Evolutionary conservation across 2,113 vertebrate genomes (phyloP), one percentile per base, ranked within the genome.

Genomic region (Junco hyemalis): DNA sequence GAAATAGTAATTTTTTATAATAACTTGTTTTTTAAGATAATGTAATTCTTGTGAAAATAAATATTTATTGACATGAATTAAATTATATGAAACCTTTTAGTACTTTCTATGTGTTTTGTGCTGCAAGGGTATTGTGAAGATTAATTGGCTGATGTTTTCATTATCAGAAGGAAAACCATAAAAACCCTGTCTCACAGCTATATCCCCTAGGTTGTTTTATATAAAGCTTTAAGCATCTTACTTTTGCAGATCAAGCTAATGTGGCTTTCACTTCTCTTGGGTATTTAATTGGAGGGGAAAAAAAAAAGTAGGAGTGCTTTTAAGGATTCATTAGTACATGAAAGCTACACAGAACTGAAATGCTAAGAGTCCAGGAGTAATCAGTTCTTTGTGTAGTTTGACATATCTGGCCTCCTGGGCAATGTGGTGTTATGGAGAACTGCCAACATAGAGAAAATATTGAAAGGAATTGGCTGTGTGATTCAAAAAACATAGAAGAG

Each of bases 241-340:
- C 33, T 8, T 71, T 90, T 94, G 70, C 50, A 73, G 19, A 47
- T 77, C 64, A 83, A 73, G 48, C 40, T 91, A 38, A 71, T 65
- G 20, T 26, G 69, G 12, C 56, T 88, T 85, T 90, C 21, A 4
- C 2, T 93, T 15, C 14, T 29, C 25, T 74, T 88, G 44, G 19
- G 3, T 50, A 35, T 79, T 94, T 95, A 90, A 90, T 54, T 91
- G 65, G 50, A 23, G 23, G 4, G 3, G 1, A 14, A 4, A 5
- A 13, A 25, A 0, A 4, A 31, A 50, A 8, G 11, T 51, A 40
- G 6, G 6, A 42, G 36, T n/a, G 23, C 47, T 88, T 93, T 94
- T 91, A 85, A 50, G 78, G 26, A 54, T 91, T 93, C 51, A 83
- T 95, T 95, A 86, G 36, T 81, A 70, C 24, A 38, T 81, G 70